A percentile compares a stretch with the other conserved stretches of the same genome.
These are phyloP conservation scores for Egretta garzetta DNA, from an alignment of 2,113 vertebrate genomes.

Conservation along the genomic window DNA sequence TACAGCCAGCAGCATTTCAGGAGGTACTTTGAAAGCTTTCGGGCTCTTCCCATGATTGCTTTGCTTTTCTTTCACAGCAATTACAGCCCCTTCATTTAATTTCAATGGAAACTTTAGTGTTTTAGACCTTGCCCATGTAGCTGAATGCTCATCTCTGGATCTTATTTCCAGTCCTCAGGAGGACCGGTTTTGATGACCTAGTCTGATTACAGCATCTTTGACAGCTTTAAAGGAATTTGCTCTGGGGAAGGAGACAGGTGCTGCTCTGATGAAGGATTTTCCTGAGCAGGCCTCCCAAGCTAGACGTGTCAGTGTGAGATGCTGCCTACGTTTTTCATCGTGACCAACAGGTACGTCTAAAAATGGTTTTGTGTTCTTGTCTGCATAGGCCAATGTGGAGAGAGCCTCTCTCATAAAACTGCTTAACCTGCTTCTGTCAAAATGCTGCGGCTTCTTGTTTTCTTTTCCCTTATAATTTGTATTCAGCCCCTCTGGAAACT, in stretches of 20 bases:
- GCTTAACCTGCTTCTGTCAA: background rate
- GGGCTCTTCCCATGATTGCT: conserved; percentile 12
- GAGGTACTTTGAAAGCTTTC: conserved; percentile 25
- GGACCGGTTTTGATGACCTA: conserved; percentile 58
- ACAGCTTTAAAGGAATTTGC: conserved; percentile 82
- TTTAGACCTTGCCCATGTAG: conserved; percentile 61
- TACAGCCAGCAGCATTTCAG: background rate
- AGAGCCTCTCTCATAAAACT: background rate
- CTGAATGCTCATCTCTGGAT: conserved; percentile 67
- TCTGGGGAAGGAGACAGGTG: conserved; percentile 74
- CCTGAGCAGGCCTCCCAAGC: conserved; percentile 79
- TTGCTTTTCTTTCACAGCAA: conserved; percentile 33
- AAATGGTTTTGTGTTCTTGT: background rate
- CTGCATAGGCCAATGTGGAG: background rate
- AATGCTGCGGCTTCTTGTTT: background rate
- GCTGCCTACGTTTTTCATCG: conserved; percentile 78
- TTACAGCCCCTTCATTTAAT: conserved; percentile 68
- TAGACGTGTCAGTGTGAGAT: conserved; percentile 73
- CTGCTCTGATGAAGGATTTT: conserved; percentile 77
- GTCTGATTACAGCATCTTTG: conserved; percentile 80
- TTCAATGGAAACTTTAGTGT: conserved; percentile 69
- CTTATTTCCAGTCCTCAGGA: conserved; percentile 71
- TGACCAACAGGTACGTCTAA: conserved; percentile 84
- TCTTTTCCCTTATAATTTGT: background rate
- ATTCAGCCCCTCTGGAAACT: background rate